phyloP scores from a whole-genome alignment of 2,113 vertebrate species.

The Nothobranchius kuhntae region DNA sequence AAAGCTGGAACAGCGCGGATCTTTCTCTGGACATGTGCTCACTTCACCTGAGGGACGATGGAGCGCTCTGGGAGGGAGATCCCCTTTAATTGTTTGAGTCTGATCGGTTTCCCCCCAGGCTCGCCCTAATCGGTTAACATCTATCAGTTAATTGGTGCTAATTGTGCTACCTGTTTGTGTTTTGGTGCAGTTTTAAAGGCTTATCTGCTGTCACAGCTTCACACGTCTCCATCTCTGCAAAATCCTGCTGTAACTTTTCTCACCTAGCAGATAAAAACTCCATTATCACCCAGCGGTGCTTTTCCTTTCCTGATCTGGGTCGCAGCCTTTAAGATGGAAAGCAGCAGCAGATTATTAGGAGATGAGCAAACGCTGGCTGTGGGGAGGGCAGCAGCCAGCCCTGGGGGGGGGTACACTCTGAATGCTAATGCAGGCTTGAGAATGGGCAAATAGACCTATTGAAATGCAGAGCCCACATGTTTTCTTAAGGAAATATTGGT shows the following conservation, averaged over 20 bases:
- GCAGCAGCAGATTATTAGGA: constrained; percentile 67
- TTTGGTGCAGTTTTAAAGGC: too few relatives aligned
- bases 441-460: constrained; percentile 79
- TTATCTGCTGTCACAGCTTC: constrained; percentile 2
- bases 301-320: constrained; percentile 58
- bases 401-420: constrained; percentile 57
- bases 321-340: constrained; percentile 71
- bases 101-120: constrained; percentile 7
- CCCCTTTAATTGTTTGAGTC: constrained; percentile 9
- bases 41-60: constrained; percentile 42
- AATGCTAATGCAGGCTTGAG: constrained; percentile 79
- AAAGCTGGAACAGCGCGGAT: too few relatives aligned
- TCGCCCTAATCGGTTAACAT: too few relatives aligned
- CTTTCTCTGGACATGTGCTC: constrained; percentile 33
- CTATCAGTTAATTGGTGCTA: constrained; percentile 52
- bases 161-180: constrained; percentile 56
- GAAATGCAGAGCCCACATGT: constrained; percentile 79
- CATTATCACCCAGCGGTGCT: constrained; percentile 72
- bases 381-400: constrained; percentile 60
- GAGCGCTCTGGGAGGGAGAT: constrained; percentile 12
- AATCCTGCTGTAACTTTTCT: constrained; percentile 54
- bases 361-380: constrained; percentile 63
- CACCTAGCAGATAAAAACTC: constrained; percentile 64
- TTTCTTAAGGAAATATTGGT: constrained; percentile 82
- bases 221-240: constrained; percentile 32